Evolutionary conservation across 2,113 vertebrate genomes (phyloP).

Genomic region (Indicator indicator): DNA sequence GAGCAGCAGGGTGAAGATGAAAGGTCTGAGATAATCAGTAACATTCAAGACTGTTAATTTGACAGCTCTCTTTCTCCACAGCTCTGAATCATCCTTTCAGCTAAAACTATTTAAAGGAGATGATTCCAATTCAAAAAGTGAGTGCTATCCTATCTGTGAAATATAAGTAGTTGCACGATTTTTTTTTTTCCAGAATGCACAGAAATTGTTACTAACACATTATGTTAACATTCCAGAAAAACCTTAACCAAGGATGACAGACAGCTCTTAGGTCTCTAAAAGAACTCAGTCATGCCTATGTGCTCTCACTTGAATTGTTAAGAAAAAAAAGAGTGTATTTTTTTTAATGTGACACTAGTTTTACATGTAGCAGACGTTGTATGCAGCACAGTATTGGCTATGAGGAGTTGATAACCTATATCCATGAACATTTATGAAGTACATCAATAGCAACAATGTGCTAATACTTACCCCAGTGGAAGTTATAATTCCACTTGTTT

Average conservation of each 20-base stretch:
- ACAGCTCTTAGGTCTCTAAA: not conserved
- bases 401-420: not conserved
- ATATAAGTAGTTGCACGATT: not conserved
- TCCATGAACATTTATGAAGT: not conserved
- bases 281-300: not conserved
- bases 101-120: constrained; percentile 5
- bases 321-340: not conserved
- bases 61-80: not conserved
- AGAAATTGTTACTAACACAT: not conserved
- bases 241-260: not conserved
- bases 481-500: not conserved
- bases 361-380: not conserved
- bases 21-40: not conserved
- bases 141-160: not conserved
- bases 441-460: not conserved
- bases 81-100: constrained; percentile 7
- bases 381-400: not conserved
- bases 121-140: not conserved
- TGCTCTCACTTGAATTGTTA: not conserved
- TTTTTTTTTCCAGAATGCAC: not conserved
- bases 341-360: not conserved
- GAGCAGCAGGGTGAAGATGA: not conserved
- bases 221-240: not conserved
- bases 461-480: not conserved
- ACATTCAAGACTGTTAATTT: not conserved